Conservation (phyloP, 2,113 vertebrate genomes). For the Macrotis lagotis region DNA sequence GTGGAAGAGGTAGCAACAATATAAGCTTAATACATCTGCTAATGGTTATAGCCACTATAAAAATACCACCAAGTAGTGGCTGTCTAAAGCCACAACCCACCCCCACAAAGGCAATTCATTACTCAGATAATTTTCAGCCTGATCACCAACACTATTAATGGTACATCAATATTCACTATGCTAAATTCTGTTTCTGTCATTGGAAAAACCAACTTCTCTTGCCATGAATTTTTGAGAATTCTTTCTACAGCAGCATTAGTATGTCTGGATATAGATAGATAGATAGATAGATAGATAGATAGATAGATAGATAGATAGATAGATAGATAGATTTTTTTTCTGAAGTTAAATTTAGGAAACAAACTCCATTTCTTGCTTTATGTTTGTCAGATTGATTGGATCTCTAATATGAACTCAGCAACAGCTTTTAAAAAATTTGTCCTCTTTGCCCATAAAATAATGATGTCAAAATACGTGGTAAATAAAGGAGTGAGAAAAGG, state of each 20-base stretch:
- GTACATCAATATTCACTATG: background rate
- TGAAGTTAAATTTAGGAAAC: conserved; percentile 24
- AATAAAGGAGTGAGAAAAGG: background rate
- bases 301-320: too few species aligned
- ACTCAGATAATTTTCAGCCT: background rate
- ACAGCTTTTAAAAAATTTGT: background rate
- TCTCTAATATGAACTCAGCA: background rate
- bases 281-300: too few species aligned
- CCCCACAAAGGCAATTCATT: background rate
- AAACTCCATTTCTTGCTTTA: background rate
- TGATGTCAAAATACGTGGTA: background rate
- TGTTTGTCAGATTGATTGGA: background rate
- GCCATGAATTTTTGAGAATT: background rate
- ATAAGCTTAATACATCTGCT: background rate
- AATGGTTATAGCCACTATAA: background rate
- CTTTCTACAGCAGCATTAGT: background rate
- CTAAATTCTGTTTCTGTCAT: background rate
- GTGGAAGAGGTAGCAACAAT: background rate
- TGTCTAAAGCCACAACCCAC: background rate
- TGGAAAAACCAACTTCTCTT: background rate
- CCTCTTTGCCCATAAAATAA: background rate
- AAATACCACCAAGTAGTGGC: background rate
- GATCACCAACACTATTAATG: background rate
- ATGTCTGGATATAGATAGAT: background rate
- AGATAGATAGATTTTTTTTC: too few species aligned